These are phyloP conservation scores for Aldabrachelys gigantea DNA, from an alignment of 2,113 vertebrate genomes.

Conservation along the genomic window DNA sequence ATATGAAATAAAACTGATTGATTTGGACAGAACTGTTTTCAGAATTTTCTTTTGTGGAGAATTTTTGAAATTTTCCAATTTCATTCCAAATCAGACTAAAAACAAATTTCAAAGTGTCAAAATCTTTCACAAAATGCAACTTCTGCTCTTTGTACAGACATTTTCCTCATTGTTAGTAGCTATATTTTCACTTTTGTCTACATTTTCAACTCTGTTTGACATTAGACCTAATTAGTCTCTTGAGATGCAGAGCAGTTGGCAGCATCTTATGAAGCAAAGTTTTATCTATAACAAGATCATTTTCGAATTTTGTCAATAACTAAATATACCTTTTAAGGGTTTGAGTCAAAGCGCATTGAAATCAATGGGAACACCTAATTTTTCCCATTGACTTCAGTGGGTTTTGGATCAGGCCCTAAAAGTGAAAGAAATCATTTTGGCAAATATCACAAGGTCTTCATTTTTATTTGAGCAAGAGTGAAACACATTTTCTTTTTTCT, in stretches of 20 bases:
- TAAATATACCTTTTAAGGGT: neutral
- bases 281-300: neutral
- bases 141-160: neutral
- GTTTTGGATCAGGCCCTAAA: neutral
- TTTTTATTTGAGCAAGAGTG: neutral
- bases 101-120: neutral
- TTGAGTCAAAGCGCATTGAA: neutral
- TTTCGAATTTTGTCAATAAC: neutral
- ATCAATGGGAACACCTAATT: rapidly evolving
- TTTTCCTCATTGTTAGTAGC: neutral
- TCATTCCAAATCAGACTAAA: neutral
- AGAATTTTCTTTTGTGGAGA: neutral
- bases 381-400: rapidly evolving
- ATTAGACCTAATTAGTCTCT: neutral
- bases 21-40: neutral
- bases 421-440: neutral
- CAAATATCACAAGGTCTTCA: neutral
- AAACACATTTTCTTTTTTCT: rapidly evolving
- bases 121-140: neutral
- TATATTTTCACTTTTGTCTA: neutral
- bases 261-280: neutral
- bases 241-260: neutral
- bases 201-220: neutral
- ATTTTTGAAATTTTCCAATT: neutral
- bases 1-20: neutral